Evolutionary conservation across 2,797 vertebrate species (phyloP).

Genomic region (Poeciliopsis turneri): DNA sequence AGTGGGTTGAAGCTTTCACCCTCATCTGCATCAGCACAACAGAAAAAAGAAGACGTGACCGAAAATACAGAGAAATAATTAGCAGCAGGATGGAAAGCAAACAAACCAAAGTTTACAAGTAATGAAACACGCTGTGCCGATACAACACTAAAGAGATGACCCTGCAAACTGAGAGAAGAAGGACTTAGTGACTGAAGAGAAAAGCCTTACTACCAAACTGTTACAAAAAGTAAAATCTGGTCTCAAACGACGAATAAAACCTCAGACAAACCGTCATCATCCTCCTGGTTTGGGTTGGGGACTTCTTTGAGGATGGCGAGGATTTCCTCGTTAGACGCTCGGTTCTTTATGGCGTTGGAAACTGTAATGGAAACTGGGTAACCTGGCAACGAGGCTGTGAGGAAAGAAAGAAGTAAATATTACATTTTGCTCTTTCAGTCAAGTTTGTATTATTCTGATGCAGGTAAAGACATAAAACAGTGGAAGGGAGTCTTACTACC

Average conservation of each 20-base stretch:
- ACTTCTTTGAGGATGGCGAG: conserved; percentile 92
- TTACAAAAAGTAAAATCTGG: not conserved
- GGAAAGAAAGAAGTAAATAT: not conserved
- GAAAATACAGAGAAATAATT: not conserved
- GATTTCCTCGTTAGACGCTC: conserved; percentile 94
- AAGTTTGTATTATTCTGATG: not conserved
- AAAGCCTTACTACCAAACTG: not conserved
- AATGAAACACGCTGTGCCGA: not conserved
- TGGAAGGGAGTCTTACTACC: conserved; percentile 83
- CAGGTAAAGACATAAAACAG: not conserved
- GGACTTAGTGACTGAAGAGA: not conserved
- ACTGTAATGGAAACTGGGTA: conserved; percentile 87
- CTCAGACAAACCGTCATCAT: conserved; percentile 87
- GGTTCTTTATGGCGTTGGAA: conserved; percentile 93
- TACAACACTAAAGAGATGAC: not conserved
- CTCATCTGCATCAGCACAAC: conserved; percentile 84
- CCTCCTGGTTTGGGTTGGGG: conserved; percentile 97
- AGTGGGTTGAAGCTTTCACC: conserved; percentile 95
- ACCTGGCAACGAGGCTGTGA: conserved; percentile 89
- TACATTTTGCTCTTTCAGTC: not conserved
- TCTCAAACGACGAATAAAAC: not conserved
- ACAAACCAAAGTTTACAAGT: not conserved
- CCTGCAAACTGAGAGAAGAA: not conserved
- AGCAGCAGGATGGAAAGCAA: not conserved
- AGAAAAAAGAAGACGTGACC: not conserved